Percentiles rank a stretch among this genome's conserved stretches.
Evolutionary conservation across 2,113 vertebrate genomes (phyloP).

Genomic region (Coregonus clupeaformis): DNA sequence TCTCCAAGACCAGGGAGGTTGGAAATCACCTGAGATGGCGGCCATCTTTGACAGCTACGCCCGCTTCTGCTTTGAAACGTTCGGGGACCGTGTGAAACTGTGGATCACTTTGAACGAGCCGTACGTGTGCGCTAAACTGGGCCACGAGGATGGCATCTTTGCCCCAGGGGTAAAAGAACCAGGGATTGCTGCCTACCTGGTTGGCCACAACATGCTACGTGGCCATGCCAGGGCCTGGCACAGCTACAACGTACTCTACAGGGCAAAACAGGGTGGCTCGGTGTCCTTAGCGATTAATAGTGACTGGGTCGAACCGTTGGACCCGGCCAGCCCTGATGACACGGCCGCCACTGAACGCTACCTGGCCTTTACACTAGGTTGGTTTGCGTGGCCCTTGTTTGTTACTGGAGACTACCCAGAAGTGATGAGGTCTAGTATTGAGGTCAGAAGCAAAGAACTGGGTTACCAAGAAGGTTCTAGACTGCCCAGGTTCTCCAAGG

Average conservation of each 20-base stretch:
- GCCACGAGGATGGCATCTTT: conserved; percentile 64
- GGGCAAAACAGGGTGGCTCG: conserved; percentile 61
- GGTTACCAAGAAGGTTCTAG: conserved; percentile 52
- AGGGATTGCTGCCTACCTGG: conserved; percentile 71
- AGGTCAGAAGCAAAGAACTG: conserved; percentile 63
- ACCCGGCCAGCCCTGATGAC: conserved; percentile 59
- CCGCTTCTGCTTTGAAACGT: conserved; percentile 79
- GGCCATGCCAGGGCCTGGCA: conserved; percentile 78
- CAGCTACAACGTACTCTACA: conserved; percentile 71
- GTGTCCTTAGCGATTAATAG: conserved; percentile 75
- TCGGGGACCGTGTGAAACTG: conserved; percentile 77
- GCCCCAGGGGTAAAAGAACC: conserved; percentile 68
- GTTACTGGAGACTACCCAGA: conserved; percentile 80
- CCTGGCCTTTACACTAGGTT: conserved; percentile 72
- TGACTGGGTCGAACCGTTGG: conserved; percentile 71
- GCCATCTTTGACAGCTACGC: conserved; percentile 74
- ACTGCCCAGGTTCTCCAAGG: conserved; percentile 75
- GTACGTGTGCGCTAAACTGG: conserved; percentile 60
- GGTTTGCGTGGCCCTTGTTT: conserved; percentile 82
- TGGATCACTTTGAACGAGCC: conserved; percentile 85
- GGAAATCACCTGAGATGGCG: conserved; percentile 63
- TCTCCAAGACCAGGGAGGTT: conserved; percentile 76
- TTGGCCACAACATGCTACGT: conserved; percentile 77
- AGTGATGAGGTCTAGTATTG: conserved; percentile 70
- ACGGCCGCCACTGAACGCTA: conserved; percentile 62